Evolutionary conservation across 2,888 invertebrate species (phyloP).

Genomic region (Agrochola lota): DNA sequence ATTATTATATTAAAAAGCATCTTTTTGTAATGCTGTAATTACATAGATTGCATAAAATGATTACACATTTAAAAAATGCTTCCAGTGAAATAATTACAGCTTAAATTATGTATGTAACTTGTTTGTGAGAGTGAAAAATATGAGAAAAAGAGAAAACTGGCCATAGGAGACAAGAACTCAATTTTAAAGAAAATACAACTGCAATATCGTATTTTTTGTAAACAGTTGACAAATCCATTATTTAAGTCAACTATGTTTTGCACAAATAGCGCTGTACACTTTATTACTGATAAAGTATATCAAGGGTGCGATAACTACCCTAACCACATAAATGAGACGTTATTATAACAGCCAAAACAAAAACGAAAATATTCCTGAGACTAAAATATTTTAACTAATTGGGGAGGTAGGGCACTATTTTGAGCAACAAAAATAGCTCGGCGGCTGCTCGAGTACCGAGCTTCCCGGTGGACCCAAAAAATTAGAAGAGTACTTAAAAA

Average conservation of each 20-base stretch:
- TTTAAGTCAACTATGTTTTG: neutral
- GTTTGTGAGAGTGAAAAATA: neutral
- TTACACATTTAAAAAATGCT: neutral
- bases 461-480: conserved; percentile 31
- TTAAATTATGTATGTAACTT: neutral
- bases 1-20: neutral
- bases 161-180: neutral
- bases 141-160: neutral
- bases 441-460: conserved; percentile 14
- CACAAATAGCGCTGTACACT: neutral
- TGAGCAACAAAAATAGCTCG: conserved; percentile 35
- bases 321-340: neutral
- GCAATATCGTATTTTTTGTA: neutral
- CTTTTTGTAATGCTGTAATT: neutral
- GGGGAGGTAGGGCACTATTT: conserved; percentile 25
- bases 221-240: neutral
- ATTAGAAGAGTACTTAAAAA: conserved; percentile 51
- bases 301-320: neutral
- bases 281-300: neutral
- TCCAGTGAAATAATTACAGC: neutral
- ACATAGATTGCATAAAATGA: neutral
- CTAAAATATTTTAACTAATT: conserved; percentile 40
- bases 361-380: conserved; percentile 19
- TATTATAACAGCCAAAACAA: conserved; percentile 16
- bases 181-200: neutral